Evolutionary conservation across 2,888 invertebrate species (phyloP).

Genomic region (Synergus laeviventris): DNA sequence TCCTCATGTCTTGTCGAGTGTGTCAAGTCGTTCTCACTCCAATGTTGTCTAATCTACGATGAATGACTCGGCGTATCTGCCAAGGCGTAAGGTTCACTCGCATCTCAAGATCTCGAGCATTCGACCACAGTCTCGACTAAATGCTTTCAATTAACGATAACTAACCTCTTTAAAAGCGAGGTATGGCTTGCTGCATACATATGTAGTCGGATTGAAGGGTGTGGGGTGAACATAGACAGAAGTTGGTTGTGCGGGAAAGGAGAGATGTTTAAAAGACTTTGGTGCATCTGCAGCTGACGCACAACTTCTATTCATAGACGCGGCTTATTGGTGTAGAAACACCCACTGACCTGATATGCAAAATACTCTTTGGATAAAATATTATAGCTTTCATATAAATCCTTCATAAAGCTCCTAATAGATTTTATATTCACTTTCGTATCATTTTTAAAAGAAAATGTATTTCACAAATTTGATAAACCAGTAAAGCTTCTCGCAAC

Average conservation of each 20-base stretch:
- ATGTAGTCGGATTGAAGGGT: slow-evolving; percentile 24
- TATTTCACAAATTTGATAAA: too few relatives aligned
- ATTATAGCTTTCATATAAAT: background rate
- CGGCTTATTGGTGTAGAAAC: slow-evolving; percentile 55
- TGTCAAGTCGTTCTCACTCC: slow-evolving; percentile 25
- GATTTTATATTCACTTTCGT: background rate
- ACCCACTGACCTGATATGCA: slow-evolving; percentile 53
- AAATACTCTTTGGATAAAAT: background rate
- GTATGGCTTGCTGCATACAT: slow-evolving; percentile 1
- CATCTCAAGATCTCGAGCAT: slow-evolving; percentile 38
- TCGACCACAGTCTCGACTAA: slow-evolving; percentile 29
- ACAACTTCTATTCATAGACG: slow-evolving; percentile 59
- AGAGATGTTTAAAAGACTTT: slow-evolving; percentile 45
- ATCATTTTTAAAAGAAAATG: background rate
- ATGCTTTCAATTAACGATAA: slow-evolving; percentile 48
- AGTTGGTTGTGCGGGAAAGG: slow-evolving; percentile 42
- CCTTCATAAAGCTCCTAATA: background rate
- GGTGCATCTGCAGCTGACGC: slow-evolving; percentile 53
- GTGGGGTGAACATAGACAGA: slow-evolving; percentile 40
- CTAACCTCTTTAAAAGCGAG: slow-evolving; percentile 46
- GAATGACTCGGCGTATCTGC: slow-evolving; percentile 14
- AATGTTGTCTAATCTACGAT: slow-evolving; percentile 2
- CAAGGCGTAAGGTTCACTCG: slow-evolving; percentile 27
- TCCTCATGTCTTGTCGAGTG: background rate
- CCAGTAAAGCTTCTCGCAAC: background rate